Evolutionary conservation across 2,888 invertebrate genomes (phyloP).

Genomic region (Capitulum mitella): DNA sequence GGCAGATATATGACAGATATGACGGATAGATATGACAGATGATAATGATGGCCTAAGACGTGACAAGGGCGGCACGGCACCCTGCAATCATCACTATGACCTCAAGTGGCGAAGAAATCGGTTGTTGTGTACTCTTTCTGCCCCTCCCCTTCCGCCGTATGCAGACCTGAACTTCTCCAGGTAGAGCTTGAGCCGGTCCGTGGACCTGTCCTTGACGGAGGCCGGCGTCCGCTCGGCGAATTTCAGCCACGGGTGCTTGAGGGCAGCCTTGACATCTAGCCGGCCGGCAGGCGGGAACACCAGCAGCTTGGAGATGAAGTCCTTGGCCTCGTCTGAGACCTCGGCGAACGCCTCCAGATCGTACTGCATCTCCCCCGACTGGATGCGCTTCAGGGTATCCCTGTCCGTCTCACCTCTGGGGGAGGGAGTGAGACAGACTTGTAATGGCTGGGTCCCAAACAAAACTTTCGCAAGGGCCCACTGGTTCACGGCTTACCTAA

Average conservation of each 20-base stretch:
- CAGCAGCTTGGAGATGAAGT: conserved; percentile 78
- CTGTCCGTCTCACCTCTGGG: conserved; percentile 66
- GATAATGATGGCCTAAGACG: too few relatives aligned
- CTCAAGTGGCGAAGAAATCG: too few relatives aligned
- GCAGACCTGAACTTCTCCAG: conserved; percentile 37
- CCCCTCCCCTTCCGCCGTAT: too few relatives aligned
- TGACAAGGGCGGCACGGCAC: too few relatives aligned
- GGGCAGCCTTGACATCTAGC: conserved; percentile 65
- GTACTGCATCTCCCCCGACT: conserved; percentile 45
- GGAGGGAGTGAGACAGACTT: too few relatives aligned
- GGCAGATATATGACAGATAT: too few relatives aligned
- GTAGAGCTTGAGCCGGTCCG: conserved; percentile 38
- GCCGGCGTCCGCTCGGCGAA: conserved; percentile 47
- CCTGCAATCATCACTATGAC: too few relatives aligned
- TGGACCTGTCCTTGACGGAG: conserved; percentile 36
- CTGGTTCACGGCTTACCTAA: too few relatives aligned
- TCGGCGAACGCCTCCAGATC: conserved; percentile 44
- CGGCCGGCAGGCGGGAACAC: conserved; percentile 47
- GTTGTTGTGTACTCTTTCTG: too few relatives aligned
- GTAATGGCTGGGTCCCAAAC: too few relatives aligned
- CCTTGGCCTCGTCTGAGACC: conserved; percentile 74
- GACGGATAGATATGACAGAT: too few relatives aligned
- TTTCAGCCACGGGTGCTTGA: conserved; percentile 81
- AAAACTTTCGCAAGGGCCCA: too few relatives aligned
- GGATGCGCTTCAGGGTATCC: conserved; percentile 67